Conservation (phyloP, 1,140 invertebrate genomes). For the Phthorimaea operculella region DNA sequence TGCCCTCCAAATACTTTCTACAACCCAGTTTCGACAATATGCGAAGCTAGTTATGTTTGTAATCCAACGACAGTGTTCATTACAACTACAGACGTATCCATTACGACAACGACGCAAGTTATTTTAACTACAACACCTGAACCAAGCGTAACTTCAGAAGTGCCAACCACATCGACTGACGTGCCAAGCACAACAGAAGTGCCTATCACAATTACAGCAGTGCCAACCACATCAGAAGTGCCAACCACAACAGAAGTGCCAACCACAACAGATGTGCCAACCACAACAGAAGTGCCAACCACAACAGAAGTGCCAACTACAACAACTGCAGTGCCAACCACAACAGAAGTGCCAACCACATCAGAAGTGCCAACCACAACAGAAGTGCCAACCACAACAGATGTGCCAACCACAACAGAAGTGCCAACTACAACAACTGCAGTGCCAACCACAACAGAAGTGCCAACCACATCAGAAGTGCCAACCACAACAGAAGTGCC, state of each 20-base stretch:
- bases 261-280: slow-evolving; percentile 1
- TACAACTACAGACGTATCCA: slow-evolving; percentile 20
- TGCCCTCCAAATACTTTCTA: slow-evolving; percentile 29
- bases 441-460: neutral
- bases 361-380: neutral
- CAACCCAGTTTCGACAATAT: slow-evolving; percentile 38
- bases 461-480: neutral
- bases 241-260: neutral
- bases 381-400: neutral
- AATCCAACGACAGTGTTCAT: slow-evolving; percentile 13
- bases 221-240: too few species aligned
- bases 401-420: neutral
- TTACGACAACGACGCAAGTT: neutral
- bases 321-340: neutral
- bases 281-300: neutral
- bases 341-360: neutral
- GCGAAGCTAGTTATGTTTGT: slow-evolving; percentile 35
- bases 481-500: neutral
- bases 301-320: neutral
- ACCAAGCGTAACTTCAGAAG: neutral
- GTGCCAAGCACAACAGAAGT: neutral
- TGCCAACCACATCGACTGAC: neutral
- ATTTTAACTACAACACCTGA: neutral
- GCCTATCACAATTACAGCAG: too few species aligned
- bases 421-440: neutral